Evolutionary conservation across 1,140 invertebrate genomes (phyloP).

Genomic region (Lordiphosa clarofinis): DNA sequence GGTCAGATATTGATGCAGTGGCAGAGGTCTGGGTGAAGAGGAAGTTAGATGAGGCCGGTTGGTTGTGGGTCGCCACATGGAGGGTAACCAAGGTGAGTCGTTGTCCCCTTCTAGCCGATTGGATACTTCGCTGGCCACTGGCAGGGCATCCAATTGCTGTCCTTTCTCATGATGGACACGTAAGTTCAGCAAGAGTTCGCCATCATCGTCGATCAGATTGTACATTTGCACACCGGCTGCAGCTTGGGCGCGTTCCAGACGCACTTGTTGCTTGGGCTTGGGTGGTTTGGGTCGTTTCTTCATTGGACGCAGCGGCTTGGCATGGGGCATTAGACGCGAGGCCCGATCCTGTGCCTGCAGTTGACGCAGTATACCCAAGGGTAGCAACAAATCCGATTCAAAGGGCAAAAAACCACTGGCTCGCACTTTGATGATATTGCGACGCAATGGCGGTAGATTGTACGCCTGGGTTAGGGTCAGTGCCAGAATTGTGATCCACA

Average conservation of each 20-base stretch:
- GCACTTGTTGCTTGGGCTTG: constrained; percentile 44
- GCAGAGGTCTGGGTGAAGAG: constrained; percentile 56
- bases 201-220: constrained; percentile 66
- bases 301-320: constrained; percentile 2
- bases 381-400: constrained; percentile 58
- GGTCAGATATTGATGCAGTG: constrained; percentile 51
- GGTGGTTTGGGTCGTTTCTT: neutral
- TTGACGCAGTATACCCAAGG: constrained; percentile 48
- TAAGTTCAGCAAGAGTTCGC: constrained; percentile 57
- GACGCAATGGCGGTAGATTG: constrained; percentile 8
- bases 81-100: constrained; percentile 50
- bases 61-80: constrained; percentile 52
- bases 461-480: constrained; percentile 5
- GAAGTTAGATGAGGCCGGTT: constrained; percentile 33
- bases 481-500: constrained; percentile 8
- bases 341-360: constrained; percentile 52
- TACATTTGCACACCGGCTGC: constrained; percentile 43
- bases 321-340: constrained; percentile 23
- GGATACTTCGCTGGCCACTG: neutral
- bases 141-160: neutral
- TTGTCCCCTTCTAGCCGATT: constrained; percentile 6
- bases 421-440: constrained; percentile 61
- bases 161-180: constrained; percentile 46
- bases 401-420: constrained; percentile 63
- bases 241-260: constrained; percentile 40